These are phyloP conservation scores for Cuniculus paca DNA, from an alignment of 2,797 vertebrate genomes.

Conservation along the genomic window DNA sequence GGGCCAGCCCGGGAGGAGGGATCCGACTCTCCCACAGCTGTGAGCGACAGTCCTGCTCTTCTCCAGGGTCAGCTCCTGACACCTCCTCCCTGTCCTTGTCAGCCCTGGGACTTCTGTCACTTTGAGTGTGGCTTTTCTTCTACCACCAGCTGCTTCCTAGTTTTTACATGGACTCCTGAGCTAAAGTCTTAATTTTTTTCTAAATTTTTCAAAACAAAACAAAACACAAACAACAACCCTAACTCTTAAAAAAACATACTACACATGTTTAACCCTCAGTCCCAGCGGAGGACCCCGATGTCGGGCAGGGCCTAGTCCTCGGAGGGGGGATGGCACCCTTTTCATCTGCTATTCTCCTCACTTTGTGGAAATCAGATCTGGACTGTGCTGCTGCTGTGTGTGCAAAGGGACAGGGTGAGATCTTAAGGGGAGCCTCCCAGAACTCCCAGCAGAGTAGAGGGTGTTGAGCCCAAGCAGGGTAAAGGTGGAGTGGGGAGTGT, in stretches of 20 bases:
- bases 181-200: slow-evolving; percentile 19
- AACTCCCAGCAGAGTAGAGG: neutral
- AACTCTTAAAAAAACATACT: slow-evolving; percentile 72
- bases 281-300: neutral
- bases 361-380: slow-evolving; percentile 31
- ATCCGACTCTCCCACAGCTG: neutral
- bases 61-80: neutral
- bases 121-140: neutral
- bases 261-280: neutral
- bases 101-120: neutral
- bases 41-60: neutral
- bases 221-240: neutral
- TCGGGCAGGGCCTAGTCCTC: neutral
- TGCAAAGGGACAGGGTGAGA: neutral
- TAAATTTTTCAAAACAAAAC: slow-evolving; percentile 18
- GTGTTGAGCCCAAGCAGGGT: neutral
- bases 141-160: neutral
- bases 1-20: neutral
- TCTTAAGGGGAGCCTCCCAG: fast-evolving
- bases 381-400: fast-evolving
- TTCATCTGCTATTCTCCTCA: slow-evolving; percentile 48
- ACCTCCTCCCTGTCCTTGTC: neutral
- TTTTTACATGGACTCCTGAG: slow-evolving; percentile 32
- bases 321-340: neutral
- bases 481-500: too few species aligned